Percentiles rank a stretch among this genome's conserved stretches.
Evolutionary conservation across 1,140 invertebrate species (phyloP).

Genomic region (Plutomurus gul): DNA sequence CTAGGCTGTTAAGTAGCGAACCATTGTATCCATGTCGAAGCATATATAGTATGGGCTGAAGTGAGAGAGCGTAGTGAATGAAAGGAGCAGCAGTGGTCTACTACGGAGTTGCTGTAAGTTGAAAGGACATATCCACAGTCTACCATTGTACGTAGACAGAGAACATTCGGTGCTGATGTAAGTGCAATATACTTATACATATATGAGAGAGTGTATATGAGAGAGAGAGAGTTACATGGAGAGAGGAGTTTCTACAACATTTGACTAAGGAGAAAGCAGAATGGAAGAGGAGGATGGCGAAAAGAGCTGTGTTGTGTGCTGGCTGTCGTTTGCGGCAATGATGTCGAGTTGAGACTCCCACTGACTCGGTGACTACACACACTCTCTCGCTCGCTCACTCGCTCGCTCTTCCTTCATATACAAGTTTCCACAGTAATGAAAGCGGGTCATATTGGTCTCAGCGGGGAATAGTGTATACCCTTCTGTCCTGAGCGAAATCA

Average conservation of each 20-base stretch:
- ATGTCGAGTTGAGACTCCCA: constrained; percentile 25
- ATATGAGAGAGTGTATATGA: no score
- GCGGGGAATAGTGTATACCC: constrained; percentile 15
- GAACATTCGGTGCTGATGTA: neutral
- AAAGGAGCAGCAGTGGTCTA: neutral
- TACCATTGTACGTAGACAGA: no score
- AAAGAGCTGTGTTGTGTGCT: neutral
- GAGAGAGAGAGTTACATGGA: no score
- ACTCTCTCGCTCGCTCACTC: neutral
- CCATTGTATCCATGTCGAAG: no score
- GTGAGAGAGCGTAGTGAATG: neutral
- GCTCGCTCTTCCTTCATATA: neutral
- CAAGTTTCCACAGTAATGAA: constrained; percentile 23
- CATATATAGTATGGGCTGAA: neutral
- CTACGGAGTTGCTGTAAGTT: neutral
- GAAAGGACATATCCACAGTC: no score
- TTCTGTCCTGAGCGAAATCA: constrained; percentile 39
- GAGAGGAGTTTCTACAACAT: neutral
- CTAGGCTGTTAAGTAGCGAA: no score
- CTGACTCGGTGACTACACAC: neutral
- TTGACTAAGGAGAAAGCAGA: neutral
- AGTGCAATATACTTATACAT: no score
- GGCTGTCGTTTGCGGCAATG: constrained; percentile 8
- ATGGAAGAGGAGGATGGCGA: neutral
- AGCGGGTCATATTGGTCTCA: constrained; percentile 38